Conservation (phyloP, 2,113 vertebrate species). For the Microtus oregoni region DNA sequence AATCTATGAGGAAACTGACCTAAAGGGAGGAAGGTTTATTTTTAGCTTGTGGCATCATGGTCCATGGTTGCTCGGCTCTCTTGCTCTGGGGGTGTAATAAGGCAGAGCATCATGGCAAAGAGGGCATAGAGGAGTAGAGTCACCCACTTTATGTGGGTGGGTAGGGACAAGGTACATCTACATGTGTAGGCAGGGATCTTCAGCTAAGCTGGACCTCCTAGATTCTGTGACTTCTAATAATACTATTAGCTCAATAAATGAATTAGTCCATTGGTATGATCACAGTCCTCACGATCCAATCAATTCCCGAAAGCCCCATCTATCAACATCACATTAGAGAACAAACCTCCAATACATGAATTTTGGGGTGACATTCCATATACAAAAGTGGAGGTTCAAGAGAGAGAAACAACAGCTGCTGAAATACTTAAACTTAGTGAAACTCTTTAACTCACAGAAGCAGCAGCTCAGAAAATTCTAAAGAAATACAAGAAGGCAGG, state of each 20-base stretch:
- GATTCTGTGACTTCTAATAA: background rate
- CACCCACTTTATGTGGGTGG: background rate
- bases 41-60: background rate
- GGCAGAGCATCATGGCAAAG: background rate
- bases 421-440: constrained; percentile 2
- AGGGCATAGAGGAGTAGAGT: background rate
- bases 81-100: background rate
- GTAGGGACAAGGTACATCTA: background rate
- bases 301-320: background rate
- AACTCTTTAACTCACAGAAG: background rate
- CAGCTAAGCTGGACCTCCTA: background rate
- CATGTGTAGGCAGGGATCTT: background rate
- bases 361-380: background rate
- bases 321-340: background rate
- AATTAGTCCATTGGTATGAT: background rate
- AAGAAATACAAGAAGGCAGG: background rate
- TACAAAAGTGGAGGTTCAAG: background rate
- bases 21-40: background rate
- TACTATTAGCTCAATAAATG: background rate
- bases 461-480: background rate
- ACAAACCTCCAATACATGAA: background rate
- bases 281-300: too few relatives aligned
- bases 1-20: background rate
- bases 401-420: background rate
- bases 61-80: background rate